phyloP scores from a whole-genome alignment of 2,113 vertebrate genomes.

The Phylloscopus trochiloides region DNA sequence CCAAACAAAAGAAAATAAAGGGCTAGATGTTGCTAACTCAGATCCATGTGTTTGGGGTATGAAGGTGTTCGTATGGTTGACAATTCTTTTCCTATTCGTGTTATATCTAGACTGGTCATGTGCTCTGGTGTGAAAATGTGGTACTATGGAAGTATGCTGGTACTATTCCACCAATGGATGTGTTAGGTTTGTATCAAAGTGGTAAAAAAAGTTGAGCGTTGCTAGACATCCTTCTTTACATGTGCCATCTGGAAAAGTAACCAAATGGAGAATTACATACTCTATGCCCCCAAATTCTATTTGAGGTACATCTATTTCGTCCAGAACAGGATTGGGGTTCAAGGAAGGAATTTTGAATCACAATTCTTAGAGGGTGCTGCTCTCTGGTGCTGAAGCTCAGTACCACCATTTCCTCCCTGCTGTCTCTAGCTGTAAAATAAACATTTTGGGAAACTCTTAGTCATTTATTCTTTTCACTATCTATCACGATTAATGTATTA shows the following conservation, averaged over 20 bases:
- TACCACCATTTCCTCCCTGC: background rate
- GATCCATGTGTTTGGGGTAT: background rate
- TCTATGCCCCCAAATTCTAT: background rate
- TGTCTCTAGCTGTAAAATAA: background rate
- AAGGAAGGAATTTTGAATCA: background rate
- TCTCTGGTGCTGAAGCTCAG: slow-evolving; percentile 62
- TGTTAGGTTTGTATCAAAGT: background rate
- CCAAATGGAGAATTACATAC: background rate
- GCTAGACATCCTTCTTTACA: background rate
- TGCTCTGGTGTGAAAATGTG: background rate
- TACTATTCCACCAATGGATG: background rate
- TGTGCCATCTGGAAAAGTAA: background rate
- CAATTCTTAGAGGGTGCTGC: slow-evolving; percentile 55
- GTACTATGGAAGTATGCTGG: too few relatives aligned
- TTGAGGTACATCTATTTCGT: background rate
- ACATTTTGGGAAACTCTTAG: background rate
- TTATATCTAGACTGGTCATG: background rate
- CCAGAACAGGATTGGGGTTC: background rate
- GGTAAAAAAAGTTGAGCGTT: accelerated
- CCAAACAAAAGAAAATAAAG: background rate
- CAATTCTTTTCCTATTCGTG: background rate
- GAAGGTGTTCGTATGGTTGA: background rate
- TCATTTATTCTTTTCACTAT: background rate
- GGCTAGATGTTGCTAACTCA: background rate
- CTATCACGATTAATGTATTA: background rate